Evolutionary conservation across 2,797 vertebrate genomes (phyloP).

Genomic region (Tokudaia tokunoshimensis): DNA sequence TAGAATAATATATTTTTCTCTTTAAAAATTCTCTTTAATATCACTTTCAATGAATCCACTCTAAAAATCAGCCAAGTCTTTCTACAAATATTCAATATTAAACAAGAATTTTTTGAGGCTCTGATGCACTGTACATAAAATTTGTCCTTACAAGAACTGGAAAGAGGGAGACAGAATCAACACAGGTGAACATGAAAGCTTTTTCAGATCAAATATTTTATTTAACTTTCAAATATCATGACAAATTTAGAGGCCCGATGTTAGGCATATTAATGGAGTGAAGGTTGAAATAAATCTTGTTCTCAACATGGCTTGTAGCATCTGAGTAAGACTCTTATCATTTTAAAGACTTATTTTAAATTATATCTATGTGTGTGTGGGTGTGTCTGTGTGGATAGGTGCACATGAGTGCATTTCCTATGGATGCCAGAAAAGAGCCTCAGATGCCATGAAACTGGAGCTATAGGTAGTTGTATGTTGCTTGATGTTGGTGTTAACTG

Average conservation of each 20-base stretch:
- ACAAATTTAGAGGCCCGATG: too few relatives aligned
- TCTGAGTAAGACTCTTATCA: background rate
- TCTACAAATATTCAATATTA: background rate
- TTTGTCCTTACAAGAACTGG: background rate
- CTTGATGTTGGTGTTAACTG: background rate
- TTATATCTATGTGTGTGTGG: background rate
- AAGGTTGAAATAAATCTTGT: background rate
- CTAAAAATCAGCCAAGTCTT: background rate
- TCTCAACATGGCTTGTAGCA: background rate
- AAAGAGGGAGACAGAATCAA: background rate
- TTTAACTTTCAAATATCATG: background rate
- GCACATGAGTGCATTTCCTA: background rate
- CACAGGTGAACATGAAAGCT: fast-evolving
- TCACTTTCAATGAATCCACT: background rate
- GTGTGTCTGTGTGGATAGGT: background rate
- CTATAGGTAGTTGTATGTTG: background rate
- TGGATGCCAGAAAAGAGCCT: background rate
- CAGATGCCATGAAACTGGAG: background rate
- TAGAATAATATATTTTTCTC: background rate
- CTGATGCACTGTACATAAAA: background rate
- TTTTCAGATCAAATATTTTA: background rate
- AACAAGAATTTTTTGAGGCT: background rate
- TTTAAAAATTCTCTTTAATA: background rate
- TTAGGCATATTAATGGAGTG: too few relatives aligned
- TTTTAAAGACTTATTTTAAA: background rate